Conservation (phyloP, 2,113 vertebrate genomes). For the Tetraodon nigroviridis region DNA sequence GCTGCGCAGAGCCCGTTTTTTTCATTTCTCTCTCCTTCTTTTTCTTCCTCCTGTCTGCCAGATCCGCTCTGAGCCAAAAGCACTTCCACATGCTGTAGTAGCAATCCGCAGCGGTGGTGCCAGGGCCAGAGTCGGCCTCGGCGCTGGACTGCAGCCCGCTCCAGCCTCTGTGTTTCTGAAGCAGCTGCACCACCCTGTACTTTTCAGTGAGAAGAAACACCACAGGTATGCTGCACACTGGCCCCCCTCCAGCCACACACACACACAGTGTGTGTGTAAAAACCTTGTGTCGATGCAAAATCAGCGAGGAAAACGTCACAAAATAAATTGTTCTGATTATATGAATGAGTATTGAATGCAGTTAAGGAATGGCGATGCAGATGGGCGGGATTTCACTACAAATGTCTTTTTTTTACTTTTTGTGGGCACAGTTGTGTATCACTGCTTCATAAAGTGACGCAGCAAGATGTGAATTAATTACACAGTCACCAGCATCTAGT, state of each 20-base stretch:
- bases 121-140: slow-evolving; percentile 49
- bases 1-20: slow-evolving; percentile 13
- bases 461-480: no score
- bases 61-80: slow-evolving; percentile 56
- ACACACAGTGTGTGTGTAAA: no score
- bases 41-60: background rate
- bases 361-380: slow-evolving; percentile 21
- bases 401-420: no score
- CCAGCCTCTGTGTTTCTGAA: slow-evolving; percentile 57
- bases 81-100: slow-evolving; percentile 72
- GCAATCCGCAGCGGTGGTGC: slow-evolving; percentile 45
- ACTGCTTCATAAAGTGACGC: no score
- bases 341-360: slow-evolving; percentile 32
- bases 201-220: slow-evolving; percentile 60
- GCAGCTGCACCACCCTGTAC: slow-evolving; percentile 58
- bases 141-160: slow-evolving; percentile 56
- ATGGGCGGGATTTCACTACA: background rate
- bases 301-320: slow-evolving; percentile 19
- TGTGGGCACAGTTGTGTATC: no score
- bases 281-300: slow-evolving; percentile 13
- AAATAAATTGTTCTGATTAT: slow-evolving; percentile 29
- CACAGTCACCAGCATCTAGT: no score
- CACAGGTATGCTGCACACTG: slow-evolving; percentile 63
- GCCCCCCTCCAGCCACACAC: slow-evolving; percentile 27
- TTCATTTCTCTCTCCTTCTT: slow-evolving; percentile 1